Percentiles rank a stretch among this genome's conserved stretches.
Conservation (phyloP, 1,140 invertebrate genomes). For the Bradysia coprophila region DNA sequence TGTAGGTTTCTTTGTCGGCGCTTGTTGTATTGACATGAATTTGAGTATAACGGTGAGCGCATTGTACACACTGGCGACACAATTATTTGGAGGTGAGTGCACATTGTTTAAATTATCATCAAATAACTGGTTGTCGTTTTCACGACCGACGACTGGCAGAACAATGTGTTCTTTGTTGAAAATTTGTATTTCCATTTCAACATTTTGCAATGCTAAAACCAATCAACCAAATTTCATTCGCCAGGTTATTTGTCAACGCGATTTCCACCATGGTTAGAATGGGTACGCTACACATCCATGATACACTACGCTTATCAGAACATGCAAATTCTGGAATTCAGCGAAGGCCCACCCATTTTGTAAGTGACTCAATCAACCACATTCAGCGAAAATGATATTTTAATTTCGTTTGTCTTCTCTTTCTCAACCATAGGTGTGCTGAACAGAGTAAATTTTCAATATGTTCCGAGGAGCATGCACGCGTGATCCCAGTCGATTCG, state of each 20-base stretch:
- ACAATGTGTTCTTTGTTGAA: too few species aligned
- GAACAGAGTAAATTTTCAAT: conserved; percentile 44
- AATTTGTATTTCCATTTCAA: too few species aligned
- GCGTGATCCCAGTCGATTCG: conserved; percentile 42
- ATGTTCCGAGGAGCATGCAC: conserved; percentile 34
- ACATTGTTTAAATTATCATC: background rate
- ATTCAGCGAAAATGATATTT: background rate
- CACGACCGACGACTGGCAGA: too few species aligned
- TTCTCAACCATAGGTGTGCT: conserved; percentile 49
- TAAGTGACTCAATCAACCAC: conserved; percentile 25
- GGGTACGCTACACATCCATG: conserved; percentile 61
- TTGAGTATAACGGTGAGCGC: conserved; percentile 65
- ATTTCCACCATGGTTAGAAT: conserved; percentile 59
- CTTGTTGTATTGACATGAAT: conserved; percentile 61
- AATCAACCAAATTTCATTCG: too few species aligned
- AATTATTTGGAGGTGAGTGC: conserved; percentile 52
- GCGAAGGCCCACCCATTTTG: conserved; percentile 45
- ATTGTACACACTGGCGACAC: conserved; percentile 59
- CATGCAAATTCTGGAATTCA: conserved; percentile 71
- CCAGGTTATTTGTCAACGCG: conserved; percentile 51
- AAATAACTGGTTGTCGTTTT: too few species aligned
- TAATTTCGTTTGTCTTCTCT: too few species aligned
- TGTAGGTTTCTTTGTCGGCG: conserved; percentile 68
- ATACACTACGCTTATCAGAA: conserved; percentile 74
- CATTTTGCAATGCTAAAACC: too few species aligned